Conservation (phyloP, 1,140 invertebrate genomes). For the Lepidurus packardi region DNA sequence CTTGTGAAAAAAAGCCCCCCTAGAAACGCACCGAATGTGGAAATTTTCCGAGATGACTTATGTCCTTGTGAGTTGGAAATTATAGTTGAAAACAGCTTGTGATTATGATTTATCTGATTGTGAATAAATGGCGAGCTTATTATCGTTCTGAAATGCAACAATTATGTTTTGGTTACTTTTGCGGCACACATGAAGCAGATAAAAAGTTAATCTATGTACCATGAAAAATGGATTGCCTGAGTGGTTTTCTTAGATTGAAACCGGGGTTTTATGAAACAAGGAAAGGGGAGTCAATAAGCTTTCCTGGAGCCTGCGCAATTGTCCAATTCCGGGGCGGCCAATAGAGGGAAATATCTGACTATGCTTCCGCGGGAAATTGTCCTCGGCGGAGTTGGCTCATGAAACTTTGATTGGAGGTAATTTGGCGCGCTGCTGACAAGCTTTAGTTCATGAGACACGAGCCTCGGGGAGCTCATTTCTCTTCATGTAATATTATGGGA, state of each 20-base stretch:
- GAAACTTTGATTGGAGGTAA: conserved; percentile 22
- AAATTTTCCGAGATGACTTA: neutral
- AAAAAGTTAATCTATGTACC: no score
- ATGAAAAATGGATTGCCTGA: no score
- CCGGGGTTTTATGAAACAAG: neutral
- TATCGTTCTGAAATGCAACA: neutral
- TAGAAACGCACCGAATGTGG: neutral
- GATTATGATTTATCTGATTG: conserved; percentile 19
- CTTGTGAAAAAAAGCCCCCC: neutral
- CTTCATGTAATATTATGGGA: conserved; percentile 22
- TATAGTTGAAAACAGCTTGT: neutral
- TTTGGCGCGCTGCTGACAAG: conserved; percentile 17
- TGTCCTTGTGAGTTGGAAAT: neutral
- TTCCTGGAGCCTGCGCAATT: neutral
- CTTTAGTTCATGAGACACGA: conserved; percentile 8
- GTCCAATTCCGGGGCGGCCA: neutral
- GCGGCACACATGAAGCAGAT: no score
- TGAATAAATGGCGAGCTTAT: conserved; percentile 17
- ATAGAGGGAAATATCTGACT: conserved; percentile 5
- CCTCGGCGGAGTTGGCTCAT: conserved; percentile 13
- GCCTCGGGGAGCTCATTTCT: conserved; percentile 11
- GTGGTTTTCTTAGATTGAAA: neutral
- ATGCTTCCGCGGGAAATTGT: conserved; percentile 3
- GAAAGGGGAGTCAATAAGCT: conserved; percentile 9
- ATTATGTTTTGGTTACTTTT: neutral